Conservation (phyloP, 2,888 invertebrate species). For the Mesochorus sp. region DNA sequence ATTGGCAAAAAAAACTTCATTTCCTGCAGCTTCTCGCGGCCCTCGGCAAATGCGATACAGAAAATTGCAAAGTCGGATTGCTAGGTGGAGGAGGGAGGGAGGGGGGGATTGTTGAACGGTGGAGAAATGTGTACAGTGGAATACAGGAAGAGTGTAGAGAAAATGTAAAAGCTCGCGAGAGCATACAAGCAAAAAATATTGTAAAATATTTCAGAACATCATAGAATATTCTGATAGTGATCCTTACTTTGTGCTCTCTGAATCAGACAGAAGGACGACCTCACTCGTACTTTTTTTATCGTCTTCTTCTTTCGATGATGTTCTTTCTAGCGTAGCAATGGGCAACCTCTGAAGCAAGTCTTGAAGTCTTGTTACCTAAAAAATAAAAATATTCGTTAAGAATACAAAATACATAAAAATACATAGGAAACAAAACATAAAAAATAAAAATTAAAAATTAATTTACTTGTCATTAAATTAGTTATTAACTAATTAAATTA, state of each 20-base stretch:
- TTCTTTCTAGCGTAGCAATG: slow-evolving; percentile 48
- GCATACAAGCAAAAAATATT: too few species aligned
- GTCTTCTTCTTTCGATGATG: slow-evolving; percentile 63
- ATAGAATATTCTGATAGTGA: too few species aligned
- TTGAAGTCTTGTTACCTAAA: slow-evolving; percentile 68
- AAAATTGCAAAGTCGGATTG: background rate
- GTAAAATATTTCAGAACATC: background rate
- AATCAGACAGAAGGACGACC: slow-evolving; percentile 72
- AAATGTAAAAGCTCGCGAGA: too few species aligned
- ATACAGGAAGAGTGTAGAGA: too few species aligned
- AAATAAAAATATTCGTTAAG: slow-evolving; percentile 5
- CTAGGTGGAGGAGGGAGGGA: too few species aligned
- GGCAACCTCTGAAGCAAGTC: slow-evolving; percentile 66
- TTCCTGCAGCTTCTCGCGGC: background rate
- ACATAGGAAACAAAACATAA: background rate
- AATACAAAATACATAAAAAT: background rate
- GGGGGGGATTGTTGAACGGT: too few species aligned
- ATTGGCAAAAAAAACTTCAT: too few species aligned
- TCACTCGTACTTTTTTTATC: slow-evolving; percentile 59
- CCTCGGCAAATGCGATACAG: background rate
- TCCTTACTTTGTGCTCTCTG: slow-evolving; percentile 75
- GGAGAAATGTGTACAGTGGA: too few species aligned
- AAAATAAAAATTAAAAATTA: background rate
- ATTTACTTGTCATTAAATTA: background rate
- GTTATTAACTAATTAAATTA: background rate